Base-by-base conservation (phyloP, 1,140 invertebrate species). In the Pomacea maculata region DNA sequence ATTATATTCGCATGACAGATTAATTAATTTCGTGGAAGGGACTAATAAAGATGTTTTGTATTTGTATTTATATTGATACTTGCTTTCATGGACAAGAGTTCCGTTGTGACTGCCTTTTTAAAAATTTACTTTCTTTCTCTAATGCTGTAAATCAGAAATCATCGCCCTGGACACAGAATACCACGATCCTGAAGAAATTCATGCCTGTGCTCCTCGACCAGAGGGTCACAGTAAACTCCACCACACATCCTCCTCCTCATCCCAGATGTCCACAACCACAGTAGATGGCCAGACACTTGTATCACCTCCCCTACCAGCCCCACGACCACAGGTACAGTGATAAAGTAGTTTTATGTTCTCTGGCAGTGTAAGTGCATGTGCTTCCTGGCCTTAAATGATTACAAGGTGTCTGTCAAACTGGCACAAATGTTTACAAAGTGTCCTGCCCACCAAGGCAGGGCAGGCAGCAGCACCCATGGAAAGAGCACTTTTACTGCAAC, bases 161-260 rank as follows among this genome's bases (percentile, higher is more conserved):
- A 84, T 88, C 78, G 84, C 86, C 21, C 80, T 88, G 67, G 87
- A 88, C 82, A 88, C 87, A 29, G 87, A 87, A 76, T 87, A 87
- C 72, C 84, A 84, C 63, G 87, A 88, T 82, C 86, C 85, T 15
- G 86, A 87, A 64, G 74, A 84, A 29, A 82, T 83, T 34, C 82
- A 84, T 61, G 64, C 84, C 21, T 77, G 84, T 67, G 79, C 80
- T 12, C 85, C 87, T 9, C 79, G 78, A 34, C 63, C 71, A 5
- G 81, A 82, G 1, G 25, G 55, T n/a, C 79, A 21, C 29, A 64
- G 64, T 8, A 6, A 75, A 34, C 45, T 45, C 55, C 70, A 80
- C 17, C 54, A 72, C 67, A 57, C 57, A 68, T 7, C 54, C 76
- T 78, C 68, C n/a, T 64, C 68, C 12, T 57, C 75, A 68, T 45